Evolutionary conservation across 2,797 vertebrate species (phyloP), one percentile per base, ranked within the genome.

Genomic region (Hipposideros larvatus): DNA sequence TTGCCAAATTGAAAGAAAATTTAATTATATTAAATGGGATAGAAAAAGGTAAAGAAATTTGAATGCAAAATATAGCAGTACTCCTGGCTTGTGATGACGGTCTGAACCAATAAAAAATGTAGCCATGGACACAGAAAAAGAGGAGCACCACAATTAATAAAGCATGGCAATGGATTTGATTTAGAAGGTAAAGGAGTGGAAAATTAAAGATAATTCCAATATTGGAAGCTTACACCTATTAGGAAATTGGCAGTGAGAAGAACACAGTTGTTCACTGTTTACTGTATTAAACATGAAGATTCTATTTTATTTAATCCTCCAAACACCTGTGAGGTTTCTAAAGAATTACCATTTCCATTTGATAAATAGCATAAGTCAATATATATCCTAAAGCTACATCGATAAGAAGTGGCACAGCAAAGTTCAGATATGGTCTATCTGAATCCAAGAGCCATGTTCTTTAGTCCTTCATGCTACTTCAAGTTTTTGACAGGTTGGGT

Each of bases 301-400:
- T 88, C 22, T 28, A 43, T 87, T 90, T 90, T 2, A 84, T 46
- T 91, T 93, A 80, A 26, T 51, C 43, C 43, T 78, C 59, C 61
- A 82, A 87, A 61, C 8, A 11, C 15, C 43, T 83, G 13, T 70
- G 57, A 70, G 3, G 8, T 53, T 89, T 87, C 73, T 80, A 31
- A 31, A 79, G 57, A 96, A 84, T 75, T 4, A 68, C 71, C 70
- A 46, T 94, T 92, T 96, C 21, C 1, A 21, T 87, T 71, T 93
- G 66, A 66, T 19, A 71, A 87, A 77, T 11, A 78, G 5, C 5
- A 5, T 28, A 71, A 41, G 24, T 55, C 80, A 86, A 43, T 65
- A 48, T n/a, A 48, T n/a, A 7, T 13, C 19, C 9, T 9, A 61
- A 55, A 75, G 11, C 48, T 48, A 48, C 26, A 31, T 2, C 34